Base-by-base conservation (phyloP, 2,113 vertebrate species). In the Arenaria interpres region DNA sequence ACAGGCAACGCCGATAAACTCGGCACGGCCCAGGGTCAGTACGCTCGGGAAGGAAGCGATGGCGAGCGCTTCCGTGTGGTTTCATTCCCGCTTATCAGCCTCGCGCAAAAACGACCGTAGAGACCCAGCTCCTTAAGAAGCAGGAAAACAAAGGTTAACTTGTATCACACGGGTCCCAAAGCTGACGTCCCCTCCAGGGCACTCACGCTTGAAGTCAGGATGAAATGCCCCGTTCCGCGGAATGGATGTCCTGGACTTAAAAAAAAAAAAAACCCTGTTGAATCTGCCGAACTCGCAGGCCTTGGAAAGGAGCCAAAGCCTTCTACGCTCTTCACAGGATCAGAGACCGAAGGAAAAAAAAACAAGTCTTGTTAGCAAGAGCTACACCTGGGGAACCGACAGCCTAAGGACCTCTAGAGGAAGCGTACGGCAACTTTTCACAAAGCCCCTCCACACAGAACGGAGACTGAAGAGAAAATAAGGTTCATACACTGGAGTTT, bases 271-370 rank as follows among this genome's bases (percentile, higher is more conserved):
- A 43, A 43, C 45, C 46, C 64, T 62, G 75, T 43, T 20, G 5
- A 69, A 84, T 93, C 64, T 91, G 85, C 91, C 93, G 88, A 94
- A 93, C 85, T 96, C 88, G 67, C 72, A 87, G 76, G 46, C 74
- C 50, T 64, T 90, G 82, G 14, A 85, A 84, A 86, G 10, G 17
- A 94, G 48, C 87, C 67, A 90, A 92, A 81, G 85, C 76, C 71
- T 88, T 92, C 74, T 92, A 50, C 41, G 57, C 46, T 89, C 72
- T 91, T 91, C 92, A 64, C 33, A 71, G n/a, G 46, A 83, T 62
- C 7, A 1, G 54, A 80, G 51, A 92, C 77, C 30, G 72, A 45
- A 85, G 50, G 90, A 79, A 93, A 79, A 93, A 33, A 94, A 51
- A 93, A 33, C 93, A 51, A 19, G 62, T 86, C 89, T 66, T 62